A percentile compares a stretch with the other conserved stretches of the same genome.
Evolutionary conservation across 2,797 vertebrate species (phyloP).

Genomic region (Helarctos malayanus): DNA sequence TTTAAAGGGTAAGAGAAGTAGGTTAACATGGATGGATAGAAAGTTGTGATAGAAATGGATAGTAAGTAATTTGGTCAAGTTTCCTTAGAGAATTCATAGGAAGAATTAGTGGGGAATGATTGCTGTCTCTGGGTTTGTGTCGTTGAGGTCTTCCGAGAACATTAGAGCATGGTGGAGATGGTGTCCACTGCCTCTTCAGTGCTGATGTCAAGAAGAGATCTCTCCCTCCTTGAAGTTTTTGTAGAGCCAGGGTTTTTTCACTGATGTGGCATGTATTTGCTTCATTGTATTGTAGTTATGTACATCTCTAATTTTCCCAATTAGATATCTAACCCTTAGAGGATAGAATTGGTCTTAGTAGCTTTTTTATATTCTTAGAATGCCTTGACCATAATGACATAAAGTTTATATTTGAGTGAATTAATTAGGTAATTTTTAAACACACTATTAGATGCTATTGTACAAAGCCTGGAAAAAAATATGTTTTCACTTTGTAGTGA

Average conservation of each 20-base stretch:
- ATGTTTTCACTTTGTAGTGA: constrained; percentile 17
- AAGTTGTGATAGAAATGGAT: constrained; percentile 30
- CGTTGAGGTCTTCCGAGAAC: background rate
- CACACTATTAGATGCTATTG: background rate
- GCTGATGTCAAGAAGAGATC: background rate
- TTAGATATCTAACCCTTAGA: background rate
- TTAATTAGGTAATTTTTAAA: background rate
- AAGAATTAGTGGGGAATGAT: background rate
- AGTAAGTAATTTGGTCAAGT: constrained; percentile 51
- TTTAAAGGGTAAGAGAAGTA: constrained; percentile 48
- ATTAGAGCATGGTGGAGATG: background rate
- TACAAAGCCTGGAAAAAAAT: constrained; percentile 25
- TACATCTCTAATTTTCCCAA: constrained; percentile 38
- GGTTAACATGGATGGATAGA: background rate
- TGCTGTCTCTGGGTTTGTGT: background rate
- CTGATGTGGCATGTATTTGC: background rate
- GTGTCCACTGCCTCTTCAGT: background rate
- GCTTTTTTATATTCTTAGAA: constrained; percentile 38
- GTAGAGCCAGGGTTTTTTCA: background rate
- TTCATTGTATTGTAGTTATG: background rate
- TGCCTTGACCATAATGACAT: background rate
- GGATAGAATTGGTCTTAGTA: background rate
- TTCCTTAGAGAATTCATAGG: background rate
- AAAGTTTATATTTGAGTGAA: constrained; percentile 44
- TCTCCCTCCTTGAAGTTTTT: background rate